Evolutionary conservation across 2,888 invertebrate genomes (phyloP), one percentile per base, ranked within the genome.

Genomic region (Folsomia manolachei): DNA sequence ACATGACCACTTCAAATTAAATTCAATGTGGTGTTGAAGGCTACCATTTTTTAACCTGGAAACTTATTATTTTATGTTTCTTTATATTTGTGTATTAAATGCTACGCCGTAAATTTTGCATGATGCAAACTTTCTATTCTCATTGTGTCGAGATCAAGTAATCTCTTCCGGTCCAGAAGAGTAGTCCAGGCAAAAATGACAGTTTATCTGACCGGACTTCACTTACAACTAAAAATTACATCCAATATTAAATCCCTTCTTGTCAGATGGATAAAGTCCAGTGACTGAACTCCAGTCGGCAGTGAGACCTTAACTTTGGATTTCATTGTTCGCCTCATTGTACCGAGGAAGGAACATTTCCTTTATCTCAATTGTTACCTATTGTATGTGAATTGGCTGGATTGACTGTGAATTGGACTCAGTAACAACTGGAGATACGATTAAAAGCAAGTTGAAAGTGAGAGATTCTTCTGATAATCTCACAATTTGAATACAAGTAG

Each of bases 381-480:
- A 19, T 56, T 56, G 56, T 9, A 51, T 9, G 9, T 56, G 56
- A 56, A 56, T 56, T 56, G 19, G 19, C 56, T 56, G 18, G 11
- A 19, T 19, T 56, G 18, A 21, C 21, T 56, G 7, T 19, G n/a
- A 21, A n/a, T n/a, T 19, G 11, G 56, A 56, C 21, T 18, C n/a
- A n/a, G n/a, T n/a, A n/a, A n/a, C n/a, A n/a, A 7, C 19, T 56
- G n/a, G n/a, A 19, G 56, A 19, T 56, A 19, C 7, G 18, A 56
- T 56, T 14, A 18, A n/a, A 56, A 14, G 39, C 39, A 56, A 56
- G 56, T 56, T 56, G 56, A 21, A 56, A 56, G 56, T 56, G 56
- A 56, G 56, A 56, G 56, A 56, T 56, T 56, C n/a, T n/a, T 21
- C 19, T n/a, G 56, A 56, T 56, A 56, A 56, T 56, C 56, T 56